phyloP scores from a whole-genome alignment of 2,797 vertebrate species.

The Oryzias sinensis region DNA sequence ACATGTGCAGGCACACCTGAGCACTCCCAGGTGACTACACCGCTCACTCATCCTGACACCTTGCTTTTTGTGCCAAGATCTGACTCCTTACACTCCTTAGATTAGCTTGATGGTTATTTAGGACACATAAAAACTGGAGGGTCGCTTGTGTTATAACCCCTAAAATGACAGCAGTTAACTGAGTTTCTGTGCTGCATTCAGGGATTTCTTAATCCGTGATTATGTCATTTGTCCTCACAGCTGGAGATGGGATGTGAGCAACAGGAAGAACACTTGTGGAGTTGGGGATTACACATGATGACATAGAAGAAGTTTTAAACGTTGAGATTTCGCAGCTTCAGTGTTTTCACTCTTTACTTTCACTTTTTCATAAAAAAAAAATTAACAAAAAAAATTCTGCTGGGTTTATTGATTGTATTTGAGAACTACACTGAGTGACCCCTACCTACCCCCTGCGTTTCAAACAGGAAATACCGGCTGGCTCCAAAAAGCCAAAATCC shows the following conservation, averaged over 20 bases:
- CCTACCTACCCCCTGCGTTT: too few relatives aligned
- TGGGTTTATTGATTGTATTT: constrained; percentile 10
- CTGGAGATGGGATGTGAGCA: constrained; percentile 23
- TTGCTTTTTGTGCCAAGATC: too few relatives aligned
- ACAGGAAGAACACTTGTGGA: constrained; percentile 5
- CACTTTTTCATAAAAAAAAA: neutral
- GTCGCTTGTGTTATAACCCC: too few relatives aligned
- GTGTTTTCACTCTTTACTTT: neutral
- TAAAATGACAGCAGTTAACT: constrained; percentile 6
- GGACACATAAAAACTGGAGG: neutral
- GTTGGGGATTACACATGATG: neutral
- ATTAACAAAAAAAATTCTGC: neutral
- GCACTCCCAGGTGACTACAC: too few relatives aligned
- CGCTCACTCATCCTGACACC: too few relatives aligned
- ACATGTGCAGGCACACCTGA: too few relatives aligned
- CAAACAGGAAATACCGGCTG: too few relatives aligned
- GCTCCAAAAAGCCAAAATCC: too few relatives aligned
- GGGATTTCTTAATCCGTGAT: constrained; percentile 55
- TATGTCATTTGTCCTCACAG: constrained; percentile 33
- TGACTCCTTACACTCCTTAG: too few relatives aligned
- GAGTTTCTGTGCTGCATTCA: neutral
- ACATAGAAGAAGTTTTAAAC: too few relatives aligned
- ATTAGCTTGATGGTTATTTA: too few relatives aligned
- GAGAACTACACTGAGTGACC: too few relatives aligned
- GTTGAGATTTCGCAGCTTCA: neutral